Percentiles rank a stretch among this genome's conserved stretches.
Evolutionary conservation across 2,888 invertebrate species (phyloP).

Genomic region (Mythimna impura): DNA sequence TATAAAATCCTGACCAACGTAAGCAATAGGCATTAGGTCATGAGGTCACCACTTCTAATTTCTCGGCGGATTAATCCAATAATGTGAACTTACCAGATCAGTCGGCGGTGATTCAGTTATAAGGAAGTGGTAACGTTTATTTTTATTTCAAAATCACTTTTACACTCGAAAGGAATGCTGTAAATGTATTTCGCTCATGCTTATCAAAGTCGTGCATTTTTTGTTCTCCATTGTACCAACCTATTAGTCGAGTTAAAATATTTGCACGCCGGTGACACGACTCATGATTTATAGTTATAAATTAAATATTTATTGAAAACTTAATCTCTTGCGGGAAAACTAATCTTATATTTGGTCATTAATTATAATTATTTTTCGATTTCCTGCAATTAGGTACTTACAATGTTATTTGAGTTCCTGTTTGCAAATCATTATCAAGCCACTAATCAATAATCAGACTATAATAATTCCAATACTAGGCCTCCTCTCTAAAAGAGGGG

Average conservation of each 20-base stretch:
- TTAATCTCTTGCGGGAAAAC: slow-evolving; percentile 33
- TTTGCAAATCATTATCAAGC: slow-evolving; percentile 24
- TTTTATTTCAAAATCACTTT: slow-evolving; percentile 47
- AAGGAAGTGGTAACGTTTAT: slow-evolving; percentile 37
- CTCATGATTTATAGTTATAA: slow-evolving; percentile 54
- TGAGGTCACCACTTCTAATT: not conserved
- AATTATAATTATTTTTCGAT: slow-evolving; percentile 36
- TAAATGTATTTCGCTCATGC: slow-evolving; percentile 49
- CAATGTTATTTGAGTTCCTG: slow-evolving; percentile 25
- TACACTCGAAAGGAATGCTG: slow-evolving; percentile 42
- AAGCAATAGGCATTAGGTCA: too few species aligned
- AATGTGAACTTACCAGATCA: too few species aligned
- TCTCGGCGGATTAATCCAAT: not conserved
- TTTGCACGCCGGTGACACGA: slow-evolving; percentile 51
- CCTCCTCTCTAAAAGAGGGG: too few species aligned
- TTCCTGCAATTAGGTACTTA: slow-evolving; percentile 37
- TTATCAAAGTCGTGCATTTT: slow-evolving; percentile 60
- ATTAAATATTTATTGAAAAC: slow-evolving; percentile 46
- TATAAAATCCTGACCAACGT: too few species aligned
- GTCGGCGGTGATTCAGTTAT: slow-evolving; percentile 22
- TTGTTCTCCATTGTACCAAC: slow-evolving; percentile 26
- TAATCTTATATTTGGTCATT: slow-evolving; percentile 16
- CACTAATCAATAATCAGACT: too few species aligned
- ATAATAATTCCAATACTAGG: too few species aligned
- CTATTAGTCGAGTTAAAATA: slow-evolving; percentile 44